phyloP scores from a whole-genome alignment of 1,140 invertebrate genomes.

The Diachasmimorpha longicaudata region DNA sequence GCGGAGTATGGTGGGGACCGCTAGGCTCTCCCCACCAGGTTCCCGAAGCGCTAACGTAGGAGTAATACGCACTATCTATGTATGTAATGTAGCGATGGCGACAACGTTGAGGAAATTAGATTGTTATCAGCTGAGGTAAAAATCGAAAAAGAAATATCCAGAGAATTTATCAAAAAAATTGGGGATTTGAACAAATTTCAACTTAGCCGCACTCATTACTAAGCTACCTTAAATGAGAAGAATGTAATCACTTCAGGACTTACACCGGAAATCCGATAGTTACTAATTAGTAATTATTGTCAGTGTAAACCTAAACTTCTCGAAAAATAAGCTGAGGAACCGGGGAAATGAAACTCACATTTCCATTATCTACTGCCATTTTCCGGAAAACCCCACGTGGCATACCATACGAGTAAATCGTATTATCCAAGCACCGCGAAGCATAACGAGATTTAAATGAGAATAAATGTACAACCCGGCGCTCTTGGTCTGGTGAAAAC shows the following conservation, averaged over 20 bases:
- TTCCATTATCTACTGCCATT: constrained; percentile 2
- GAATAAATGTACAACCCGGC: neutral
- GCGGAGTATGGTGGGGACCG: no score
- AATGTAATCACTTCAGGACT: neutral
- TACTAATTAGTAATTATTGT: neutral
- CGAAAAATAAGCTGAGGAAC: neutral
- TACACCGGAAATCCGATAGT: neutral
- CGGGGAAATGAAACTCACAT: neutral
- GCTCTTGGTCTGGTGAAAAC: neutral
- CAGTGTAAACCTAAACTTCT: neutral
- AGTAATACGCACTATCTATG: no score
- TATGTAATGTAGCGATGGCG: no score
- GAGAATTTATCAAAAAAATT: no score
- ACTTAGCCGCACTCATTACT: no score
- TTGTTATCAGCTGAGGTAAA: no score
- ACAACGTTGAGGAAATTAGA: no score
- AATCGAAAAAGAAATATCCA: no score
- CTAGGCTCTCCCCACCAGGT: no score
- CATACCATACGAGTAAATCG: constrained; percentile 6
- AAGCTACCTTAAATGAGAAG: no score
- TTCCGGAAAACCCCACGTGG: constrained; percentile 1
- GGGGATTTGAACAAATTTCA: no score
- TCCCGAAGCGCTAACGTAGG: no score
- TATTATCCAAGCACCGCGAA: constrained; percentile 3
- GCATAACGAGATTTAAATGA: constrained; percentile 5